phyloP scores from a whole-genome alignment of 2,888 invertebrate species.

The Philonicus albiceps region DNA sequence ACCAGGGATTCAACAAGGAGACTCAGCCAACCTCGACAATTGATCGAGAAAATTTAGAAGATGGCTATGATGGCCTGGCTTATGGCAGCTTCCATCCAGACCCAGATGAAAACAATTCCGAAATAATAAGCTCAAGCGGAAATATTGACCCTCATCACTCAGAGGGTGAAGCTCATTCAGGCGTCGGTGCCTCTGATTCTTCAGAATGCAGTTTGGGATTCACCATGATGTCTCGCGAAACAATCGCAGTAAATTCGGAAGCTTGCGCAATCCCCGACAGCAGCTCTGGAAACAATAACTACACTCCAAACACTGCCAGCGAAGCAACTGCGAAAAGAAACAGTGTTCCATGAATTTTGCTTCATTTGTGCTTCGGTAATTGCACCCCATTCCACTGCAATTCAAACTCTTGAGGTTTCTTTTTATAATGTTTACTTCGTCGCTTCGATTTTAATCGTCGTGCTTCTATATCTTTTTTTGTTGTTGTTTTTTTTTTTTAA shows the following conservation, averaged over 20 bases:
- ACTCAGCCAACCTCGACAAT: not conserved
- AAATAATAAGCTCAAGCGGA: not conserved
- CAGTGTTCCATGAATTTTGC: conserved; percentile 46
- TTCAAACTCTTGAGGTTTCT: not conserved
- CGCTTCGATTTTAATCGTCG: not conserved
- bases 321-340: conserved; percentile 21
- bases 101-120: conserved; percentile 26
- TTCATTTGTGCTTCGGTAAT: conserved; percentile 40
- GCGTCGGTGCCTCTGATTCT: conserved; percentile 5
- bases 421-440: not conserved
- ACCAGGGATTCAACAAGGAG: not conserved
- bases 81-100: conserved; percentile 7
- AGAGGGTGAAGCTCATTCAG: not conserved
- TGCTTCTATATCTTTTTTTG: not conserved
- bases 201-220: conserved; percentile 42
- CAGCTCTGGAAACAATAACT: not conserved
- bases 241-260: not conserved
- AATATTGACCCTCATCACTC: not conserved
- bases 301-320: not conserved
- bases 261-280: conserved; percentile 21
- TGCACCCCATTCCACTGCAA: conserved; percentile 23
- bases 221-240: not conserved
- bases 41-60: conserved; percentile 16
- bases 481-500: not conserved
- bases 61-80: conserved; percentile 23